phyloP scores from a whole-genome alignment of 2,113 vertebrate species.

The Thermophis baileyi region DNA sequence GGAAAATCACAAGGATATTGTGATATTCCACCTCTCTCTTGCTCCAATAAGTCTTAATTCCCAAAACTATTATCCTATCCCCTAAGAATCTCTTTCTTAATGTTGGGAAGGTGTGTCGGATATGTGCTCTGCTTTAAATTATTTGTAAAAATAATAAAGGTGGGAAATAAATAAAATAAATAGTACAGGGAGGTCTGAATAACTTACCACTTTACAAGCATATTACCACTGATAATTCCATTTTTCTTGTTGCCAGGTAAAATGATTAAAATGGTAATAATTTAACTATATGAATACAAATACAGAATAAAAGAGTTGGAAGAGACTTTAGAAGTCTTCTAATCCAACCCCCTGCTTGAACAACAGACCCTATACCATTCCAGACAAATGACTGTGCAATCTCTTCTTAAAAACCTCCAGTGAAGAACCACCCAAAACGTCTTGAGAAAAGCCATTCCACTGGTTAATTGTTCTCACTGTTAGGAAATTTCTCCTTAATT shows the following conservation, averaged over 20 bases:
- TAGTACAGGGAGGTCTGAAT: background rate
- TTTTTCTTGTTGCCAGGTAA: background rate
- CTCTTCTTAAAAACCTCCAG: background rate
- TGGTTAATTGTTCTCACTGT: background rate
- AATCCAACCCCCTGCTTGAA: too few relatives aligned
- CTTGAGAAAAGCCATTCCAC: too few relatives aligned
- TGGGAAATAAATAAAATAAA: too few relatives aligned
- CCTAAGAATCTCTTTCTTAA: background rate
- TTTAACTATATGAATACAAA: background rate
- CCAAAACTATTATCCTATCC: background rate
- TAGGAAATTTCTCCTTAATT: background rate
- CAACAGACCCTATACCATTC: background rate
- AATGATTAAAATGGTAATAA: background rate
- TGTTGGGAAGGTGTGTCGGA: background rate
- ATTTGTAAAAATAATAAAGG: too few relatives aligned
- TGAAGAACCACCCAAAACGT: background rate
- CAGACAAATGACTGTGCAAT: background rate
- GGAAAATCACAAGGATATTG: background rate
- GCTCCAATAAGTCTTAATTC: background rate
- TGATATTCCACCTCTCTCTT: background rate
- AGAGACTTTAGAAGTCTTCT: too few relatives aligned
- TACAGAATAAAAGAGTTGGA: background rate
- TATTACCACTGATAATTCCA: background rate
- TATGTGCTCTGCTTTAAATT: too few relatives aligned
- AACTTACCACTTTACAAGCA: background rate